phyloP scores from a whole-genome alignment of 2,888 invertebrate genomes.

The Cremastobaeus sp. region DNA sequence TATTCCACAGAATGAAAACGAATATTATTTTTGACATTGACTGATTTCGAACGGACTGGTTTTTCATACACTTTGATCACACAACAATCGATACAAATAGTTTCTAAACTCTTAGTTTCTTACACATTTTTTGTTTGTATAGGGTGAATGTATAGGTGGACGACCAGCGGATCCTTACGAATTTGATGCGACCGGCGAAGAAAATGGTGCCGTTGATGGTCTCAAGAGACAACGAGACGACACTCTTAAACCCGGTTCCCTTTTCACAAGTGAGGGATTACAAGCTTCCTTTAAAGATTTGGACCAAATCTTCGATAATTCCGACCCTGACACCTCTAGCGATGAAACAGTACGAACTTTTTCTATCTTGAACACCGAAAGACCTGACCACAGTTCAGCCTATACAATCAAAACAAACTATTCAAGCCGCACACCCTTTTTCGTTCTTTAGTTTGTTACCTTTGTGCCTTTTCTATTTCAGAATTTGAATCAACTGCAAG shows the following conservation, averaged over 20 bases:
- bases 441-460: no score
- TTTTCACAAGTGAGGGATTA: conserved; percentile 93
- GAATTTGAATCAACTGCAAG: conserved; percentile 83
- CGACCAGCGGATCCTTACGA: conserved; percentile 83
- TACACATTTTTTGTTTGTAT: conserved; percentile 26
- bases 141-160: conserved; percentile 73
- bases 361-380: conserved; percentile 4
- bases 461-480: conserved; percentile 76
- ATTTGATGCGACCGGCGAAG: conserved; percentile 83
- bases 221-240: conserved; percentile 78
- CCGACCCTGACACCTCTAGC: conserved; percentile 89
- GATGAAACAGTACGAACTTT: conserved; percentile 85
- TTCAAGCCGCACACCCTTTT: no score
- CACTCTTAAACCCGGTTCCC: conserved; percentile 82
- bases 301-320: conserved; percentile 96
- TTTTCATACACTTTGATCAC: no score
- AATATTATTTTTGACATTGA: no score
- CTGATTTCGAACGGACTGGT: no score
- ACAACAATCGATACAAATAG: no score
- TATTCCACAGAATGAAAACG: no score
- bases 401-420: no score
- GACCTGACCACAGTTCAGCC: no score
- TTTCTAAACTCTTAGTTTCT: no score
- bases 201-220: conserved; percentile 79
- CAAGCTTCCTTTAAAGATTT: conserved; percentile 93